A percentile compares a stretch with the other conserved stretches of the same genome.
Evolutionary conservation across 2,888 invertebrate species (phyloP).

Genomic region (Electrophaes corylata): DNA sequence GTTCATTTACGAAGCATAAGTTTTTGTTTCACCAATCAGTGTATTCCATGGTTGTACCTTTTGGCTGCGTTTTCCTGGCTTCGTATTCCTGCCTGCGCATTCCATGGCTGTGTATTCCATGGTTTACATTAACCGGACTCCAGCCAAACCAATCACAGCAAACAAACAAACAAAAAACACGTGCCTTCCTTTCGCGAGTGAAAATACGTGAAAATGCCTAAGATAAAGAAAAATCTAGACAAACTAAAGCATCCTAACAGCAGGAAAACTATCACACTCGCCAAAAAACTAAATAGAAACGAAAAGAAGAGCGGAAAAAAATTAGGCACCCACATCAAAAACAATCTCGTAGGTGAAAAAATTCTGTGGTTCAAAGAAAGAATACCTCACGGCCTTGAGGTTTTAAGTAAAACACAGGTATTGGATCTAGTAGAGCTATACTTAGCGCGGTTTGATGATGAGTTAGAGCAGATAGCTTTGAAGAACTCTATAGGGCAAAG

Average conservation of each 20-base stretch:
- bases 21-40: too few relatives aligned
- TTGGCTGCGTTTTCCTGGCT: too few relatives aligned
- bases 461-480: constrained; percentile 90
- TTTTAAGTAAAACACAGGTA: constrained; percentile 85
- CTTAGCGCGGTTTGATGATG: constrained; percentile 87
- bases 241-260: constrained; percentile 93
- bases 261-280: constrained; percentile 89
- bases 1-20: too few relatives aligned
- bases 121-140: too few relatives aligned
- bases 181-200: neutral
- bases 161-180: constrained; percentile 7
- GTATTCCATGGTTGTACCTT: too few relatives aligned
- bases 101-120: too few relatives aligned
- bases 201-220: constrained; percentile 62
- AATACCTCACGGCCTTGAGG: constrained; percentile 80
- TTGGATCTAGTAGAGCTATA: constrained; percentile 84
- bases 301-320: constrained; percentile 85
- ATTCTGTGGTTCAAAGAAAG: constrained; percentile 90
- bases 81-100: too few relatives aligned
- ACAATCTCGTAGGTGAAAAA: constrained; percentile 90
- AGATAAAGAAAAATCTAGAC: constrained; percentile 66
- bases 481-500: constrained; percentile 91
- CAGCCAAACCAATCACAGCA: too few relatives aligned
- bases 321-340: constrained; percentile 87
- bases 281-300: constrained; percentile 88